Evolutionary conservation across 2,113 vertebrate genomes (phyloP).

Genomic region (Struthidea cinerea): DNA sequence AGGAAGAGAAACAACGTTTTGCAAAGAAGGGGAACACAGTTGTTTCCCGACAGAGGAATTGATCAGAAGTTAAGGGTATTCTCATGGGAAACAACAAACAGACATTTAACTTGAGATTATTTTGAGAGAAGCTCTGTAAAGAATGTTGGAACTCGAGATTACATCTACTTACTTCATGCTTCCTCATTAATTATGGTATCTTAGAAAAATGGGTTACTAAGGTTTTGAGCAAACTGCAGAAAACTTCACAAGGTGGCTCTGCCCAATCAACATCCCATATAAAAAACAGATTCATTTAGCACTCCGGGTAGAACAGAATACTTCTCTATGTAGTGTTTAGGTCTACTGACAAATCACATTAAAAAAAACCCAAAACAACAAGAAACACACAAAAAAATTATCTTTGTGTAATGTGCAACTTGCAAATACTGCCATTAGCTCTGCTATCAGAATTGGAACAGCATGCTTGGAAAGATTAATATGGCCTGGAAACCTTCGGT

Average conservation of each 20-base stretch:
- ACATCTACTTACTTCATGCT: neutral
- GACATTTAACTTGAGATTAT: neutral
- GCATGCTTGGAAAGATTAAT: neutral
- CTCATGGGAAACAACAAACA: neutral
- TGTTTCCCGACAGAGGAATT: neutral
- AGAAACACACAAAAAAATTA: neutral
- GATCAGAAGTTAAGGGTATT: neutral
- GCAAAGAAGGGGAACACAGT: neutral
- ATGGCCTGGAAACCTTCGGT: neutral
- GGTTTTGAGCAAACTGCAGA: neutral
- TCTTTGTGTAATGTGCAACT: neutral
- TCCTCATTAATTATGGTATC: neutral
- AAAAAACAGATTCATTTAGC: neutral
- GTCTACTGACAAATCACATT: neutral
- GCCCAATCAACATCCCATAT: neutral
- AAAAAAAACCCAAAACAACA: neutral
- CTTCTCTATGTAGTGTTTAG: neutral
- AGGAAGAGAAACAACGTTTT: neutral
- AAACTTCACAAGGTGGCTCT: neutral
- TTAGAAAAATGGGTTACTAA: neutral
- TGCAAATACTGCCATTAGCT: neutral
- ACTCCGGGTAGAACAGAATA: neutral
- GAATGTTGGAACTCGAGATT: neutral
- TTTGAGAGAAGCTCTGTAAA: neutral
- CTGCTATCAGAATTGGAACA: neutral